Conservation (phyloP, 2,888 invertebrate species). For the Frankliniella intonsa region DNA sequence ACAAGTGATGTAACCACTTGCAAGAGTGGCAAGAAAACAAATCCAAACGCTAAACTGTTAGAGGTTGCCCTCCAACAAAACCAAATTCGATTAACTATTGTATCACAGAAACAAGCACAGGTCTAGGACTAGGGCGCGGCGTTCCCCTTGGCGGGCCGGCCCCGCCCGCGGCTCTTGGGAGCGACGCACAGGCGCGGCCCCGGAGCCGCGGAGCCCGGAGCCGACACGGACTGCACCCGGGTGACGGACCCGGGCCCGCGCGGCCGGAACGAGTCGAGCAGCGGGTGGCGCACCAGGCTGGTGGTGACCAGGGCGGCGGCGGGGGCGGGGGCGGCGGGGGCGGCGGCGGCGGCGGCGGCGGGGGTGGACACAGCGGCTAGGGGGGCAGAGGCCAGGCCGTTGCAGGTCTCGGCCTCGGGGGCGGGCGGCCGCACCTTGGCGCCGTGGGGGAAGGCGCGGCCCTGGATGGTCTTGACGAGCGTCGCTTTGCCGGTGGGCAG, state of each 20-base stretch:
- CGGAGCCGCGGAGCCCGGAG: not conserved
- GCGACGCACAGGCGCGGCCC: not conserved
- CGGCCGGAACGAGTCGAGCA: not conserved
- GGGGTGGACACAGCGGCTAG: not conserved
- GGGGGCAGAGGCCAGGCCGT: not conserved
- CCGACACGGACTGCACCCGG: not conserved
- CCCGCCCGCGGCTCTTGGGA: not conserved
- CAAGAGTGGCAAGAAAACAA: too few relatives aligned
- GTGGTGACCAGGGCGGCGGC: not conserved
- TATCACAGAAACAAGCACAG: not conserved
- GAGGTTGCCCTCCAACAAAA: too few relatives aligned
- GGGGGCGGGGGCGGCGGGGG: not conserved
- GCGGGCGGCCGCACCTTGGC: not conserved
- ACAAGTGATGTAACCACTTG: not conserved
- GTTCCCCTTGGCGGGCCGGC: not conserved
- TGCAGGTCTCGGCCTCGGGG: not conserved
- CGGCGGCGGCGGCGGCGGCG: not conserved
- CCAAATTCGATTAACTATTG: too few relatives aligned
- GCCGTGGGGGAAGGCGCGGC: not conserved
- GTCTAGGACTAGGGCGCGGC: not conserved
- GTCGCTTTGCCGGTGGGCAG: constrained; percentile 1
- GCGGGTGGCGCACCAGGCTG: constrained; percentile 7
- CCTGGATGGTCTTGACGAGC: not conserved
- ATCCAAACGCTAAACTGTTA: too few relatives aligned
- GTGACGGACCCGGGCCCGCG: not conserved